Conservation (phyloP, 2,888 invertebrate species). For the Harpalus rubripes region DNA sequence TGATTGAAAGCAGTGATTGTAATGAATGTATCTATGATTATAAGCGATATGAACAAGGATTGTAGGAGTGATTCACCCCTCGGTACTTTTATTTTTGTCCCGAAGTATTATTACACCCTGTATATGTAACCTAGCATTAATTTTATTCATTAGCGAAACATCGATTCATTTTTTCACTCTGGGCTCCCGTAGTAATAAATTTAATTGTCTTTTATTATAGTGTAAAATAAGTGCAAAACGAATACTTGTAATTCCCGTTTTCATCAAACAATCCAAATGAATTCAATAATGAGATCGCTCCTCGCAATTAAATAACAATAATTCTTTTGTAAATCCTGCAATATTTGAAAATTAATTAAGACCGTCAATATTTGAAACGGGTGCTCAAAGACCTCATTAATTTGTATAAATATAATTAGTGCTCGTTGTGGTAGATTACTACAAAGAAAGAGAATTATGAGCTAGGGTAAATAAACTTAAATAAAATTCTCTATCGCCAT, state of each 20-base stretch:
- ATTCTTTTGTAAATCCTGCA: constrained; percentile 6
- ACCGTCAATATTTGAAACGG: background rate
- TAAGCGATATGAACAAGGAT: too few relatives aligned
- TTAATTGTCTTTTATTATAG: background rate
- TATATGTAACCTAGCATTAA: too few relatives aligned
- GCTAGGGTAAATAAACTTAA: constrained; percentile 23
- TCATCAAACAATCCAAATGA: background rate
- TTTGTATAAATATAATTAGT: constrained; percentile 9
- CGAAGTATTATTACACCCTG: too few relatives aligned
- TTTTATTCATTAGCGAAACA: too few relatives aligned
- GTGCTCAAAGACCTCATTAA: background rate
- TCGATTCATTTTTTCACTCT: too few relatives aligned
- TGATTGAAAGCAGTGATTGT: too few relatives aligned
- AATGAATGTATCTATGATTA: too few relatives aligned
- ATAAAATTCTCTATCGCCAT: constrained; percentile 33
- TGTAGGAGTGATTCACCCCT: too few relatives aligned
- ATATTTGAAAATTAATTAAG: constrained; percentile 17
- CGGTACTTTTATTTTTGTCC: too few relatives aligned
- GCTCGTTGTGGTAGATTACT: background rate
- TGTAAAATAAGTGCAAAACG: background rate
- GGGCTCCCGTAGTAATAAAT: too few relatives aligned
- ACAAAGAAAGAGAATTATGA: constrained; percentile 34
- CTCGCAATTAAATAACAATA: background rate
- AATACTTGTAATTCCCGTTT: background rate
- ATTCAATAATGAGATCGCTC: background rate